A percentile compares a stretch with the other conserved stretches of the same genome.
These are phyloP conservation scores for Oscheius sp. DNA, from an alignment of 2,888 invertebrate genomes.

Conservation along the genomic window DNA sequence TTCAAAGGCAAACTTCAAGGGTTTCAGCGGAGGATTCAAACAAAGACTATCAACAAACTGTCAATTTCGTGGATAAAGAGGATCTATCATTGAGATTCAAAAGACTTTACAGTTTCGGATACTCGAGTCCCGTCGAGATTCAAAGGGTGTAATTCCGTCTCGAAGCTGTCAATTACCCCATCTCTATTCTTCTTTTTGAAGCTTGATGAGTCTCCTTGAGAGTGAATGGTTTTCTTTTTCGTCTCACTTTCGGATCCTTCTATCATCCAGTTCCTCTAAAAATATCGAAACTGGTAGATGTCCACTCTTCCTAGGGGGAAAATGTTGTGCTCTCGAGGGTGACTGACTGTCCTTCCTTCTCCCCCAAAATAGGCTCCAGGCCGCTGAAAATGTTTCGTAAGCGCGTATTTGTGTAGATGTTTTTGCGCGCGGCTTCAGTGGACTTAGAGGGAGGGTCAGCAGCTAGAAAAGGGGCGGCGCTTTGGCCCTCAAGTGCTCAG, in stretches of 20 bases:
- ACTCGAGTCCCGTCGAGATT: too few species aligned
- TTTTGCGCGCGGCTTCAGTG: slow-evolving; percentile 29
- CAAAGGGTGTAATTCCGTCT: too few species aligned
- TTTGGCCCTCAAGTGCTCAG: slow-evolving; percentile 30
- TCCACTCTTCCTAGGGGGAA: neutral
- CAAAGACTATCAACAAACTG: neutral
- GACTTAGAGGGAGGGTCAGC: slow-evolving; percentile 31
- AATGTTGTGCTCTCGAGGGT: neutral
- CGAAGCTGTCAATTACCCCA: too few species aligned
- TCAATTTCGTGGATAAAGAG: too few species aligned
- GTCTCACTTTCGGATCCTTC: slow-evolving; percentile 3
- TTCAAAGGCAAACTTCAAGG: slow-evolving; percentile 1
- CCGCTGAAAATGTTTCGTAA: slow-evolving; percentile 27
- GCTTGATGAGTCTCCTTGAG: neutral
- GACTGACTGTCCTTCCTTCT: neutral
- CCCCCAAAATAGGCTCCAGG: slow-evolving; percentile 22
- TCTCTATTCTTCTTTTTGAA: too few species aligned
- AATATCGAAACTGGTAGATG: slow-evolving; percentile 15
- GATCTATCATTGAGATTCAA: neutral
- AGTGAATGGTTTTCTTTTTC: neutral
- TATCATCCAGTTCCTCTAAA: slow-evolving; percentile 1
- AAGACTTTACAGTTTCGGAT: neutral
- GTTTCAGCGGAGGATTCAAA: neutral
- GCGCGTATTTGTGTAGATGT: slow-evolving; percentile 28
- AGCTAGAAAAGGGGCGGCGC: slow-evolving; percentile 27